Conservation (phyloP, 2,797 vertebrate species). For the Amblyraja radiata region DNA sequence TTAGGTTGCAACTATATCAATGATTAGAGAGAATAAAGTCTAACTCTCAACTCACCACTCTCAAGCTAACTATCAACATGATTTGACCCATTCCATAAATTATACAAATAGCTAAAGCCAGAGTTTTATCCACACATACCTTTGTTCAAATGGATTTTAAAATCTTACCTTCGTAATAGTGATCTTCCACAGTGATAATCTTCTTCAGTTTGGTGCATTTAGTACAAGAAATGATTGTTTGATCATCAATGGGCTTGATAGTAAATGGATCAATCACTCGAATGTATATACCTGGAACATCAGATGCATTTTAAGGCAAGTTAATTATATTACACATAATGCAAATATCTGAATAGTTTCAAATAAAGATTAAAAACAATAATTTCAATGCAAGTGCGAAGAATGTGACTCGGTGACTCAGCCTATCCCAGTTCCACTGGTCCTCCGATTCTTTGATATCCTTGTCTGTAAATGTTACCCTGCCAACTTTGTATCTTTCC, state of each 20-base stretch:
- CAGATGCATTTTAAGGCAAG: neutral
- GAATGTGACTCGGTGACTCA: neutral
- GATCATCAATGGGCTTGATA: slow-evolving; percentile 85
- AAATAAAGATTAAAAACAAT: neutral
- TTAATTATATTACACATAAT: neutral
- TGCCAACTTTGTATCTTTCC: neutral
- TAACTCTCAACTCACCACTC: neutral
- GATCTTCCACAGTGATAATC: slow-evolving; percentile 88
- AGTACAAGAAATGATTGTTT: slow-evolving; percentile 78
- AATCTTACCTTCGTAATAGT: slow-evolving; percentile 80
- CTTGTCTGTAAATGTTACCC: neutral
- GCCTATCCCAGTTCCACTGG: neutral
- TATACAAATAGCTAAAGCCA: neutral
- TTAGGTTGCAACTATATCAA: neutral
- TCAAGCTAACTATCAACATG: neutral
- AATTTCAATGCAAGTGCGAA: neutral
- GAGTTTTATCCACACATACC: neutral
- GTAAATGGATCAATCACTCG: slow-evolving; percentile 87
- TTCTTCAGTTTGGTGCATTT: slow-evolving; percentile 73
- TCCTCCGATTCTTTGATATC: neutral
- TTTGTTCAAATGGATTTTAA: neutral
- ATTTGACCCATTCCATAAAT: neutral
- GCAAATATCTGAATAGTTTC: neutral
- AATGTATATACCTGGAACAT: slow-evolving; percentile 69
- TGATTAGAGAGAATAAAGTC: neutral